phyloP scores from a whole-genome alignment of 2,888 invertebrate genomes.

The Epinotia ramella region DNA sequence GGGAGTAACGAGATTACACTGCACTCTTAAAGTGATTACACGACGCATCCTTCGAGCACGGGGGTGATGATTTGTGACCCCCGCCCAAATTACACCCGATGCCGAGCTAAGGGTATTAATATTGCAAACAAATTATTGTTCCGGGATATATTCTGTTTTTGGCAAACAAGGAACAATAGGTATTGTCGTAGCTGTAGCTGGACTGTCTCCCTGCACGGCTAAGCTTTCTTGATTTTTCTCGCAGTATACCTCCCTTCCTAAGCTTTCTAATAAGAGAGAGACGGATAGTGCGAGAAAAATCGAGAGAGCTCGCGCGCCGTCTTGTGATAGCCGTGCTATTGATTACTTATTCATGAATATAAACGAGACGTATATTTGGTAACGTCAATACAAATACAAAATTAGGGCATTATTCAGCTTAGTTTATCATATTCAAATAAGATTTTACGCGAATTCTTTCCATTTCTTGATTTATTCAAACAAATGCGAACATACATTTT shows the following conservation, averaged over 20 bases:
- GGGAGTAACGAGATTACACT: constrained; percentile 66
- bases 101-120: constrained; percentile 34
- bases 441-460: neutral
- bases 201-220: too few relatives aligned
- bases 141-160: constrained; percentile 17
- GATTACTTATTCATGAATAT: too few relatives aligned
- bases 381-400: too few relatives aligned
- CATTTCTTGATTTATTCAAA: neutral
- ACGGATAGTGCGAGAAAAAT: too few relatives aligned
- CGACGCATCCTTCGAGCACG: constrained; percentile 50
- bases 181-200: too few relatives aligned
- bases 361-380: too few relatives aligned
- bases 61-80: constrained; percentile 62
- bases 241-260: too few relatives aligned
- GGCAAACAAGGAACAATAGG: neutral
- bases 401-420: neutral
- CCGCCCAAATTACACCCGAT: constrained; percentile 28
- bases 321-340: too few relatives aligned
- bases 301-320: too few relatives aligned
- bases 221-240: too few relatives aligned
- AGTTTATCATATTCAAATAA: neutral
- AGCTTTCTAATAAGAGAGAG: too few relatives aligned
- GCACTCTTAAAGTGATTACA: constrained; percentile 69
- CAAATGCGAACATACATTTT: neutral
- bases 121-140: constrained; percentile 44